Conservation (phyloP, 2,797 vertebrate genomes). For the Mastacembelus armatus region DNA sequence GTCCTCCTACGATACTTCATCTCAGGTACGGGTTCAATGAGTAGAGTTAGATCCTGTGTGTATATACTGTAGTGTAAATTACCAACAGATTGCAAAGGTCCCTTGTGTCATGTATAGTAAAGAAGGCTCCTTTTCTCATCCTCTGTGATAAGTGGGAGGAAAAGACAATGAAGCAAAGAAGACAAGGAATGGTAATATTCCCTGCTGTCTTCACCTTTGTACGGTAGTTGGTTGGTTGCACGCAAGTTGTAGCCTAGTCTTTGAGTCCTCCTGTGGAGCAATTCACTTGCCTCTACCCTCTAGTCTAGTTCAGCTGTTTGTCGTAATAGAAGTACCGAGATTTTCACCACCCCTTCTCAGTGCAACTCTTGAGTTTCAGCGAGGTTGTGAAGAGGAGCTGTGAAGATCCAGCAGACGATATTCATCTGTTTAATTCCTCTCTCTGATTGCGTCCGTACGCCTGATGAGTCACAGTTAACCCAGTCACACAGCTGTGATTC, state of each 20-base stretch:
- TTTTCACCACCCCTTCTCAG: slow-evolving; percentile 52
- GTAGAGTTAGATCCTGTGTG: slow-evolving; percentile 47
- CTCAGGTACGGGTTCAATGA: slow-evolving; percentile 76
- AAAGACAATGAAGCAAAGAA: slow-evolving; percentile 60
- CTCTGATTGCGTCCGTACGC: slow-evolving; percentile 72
- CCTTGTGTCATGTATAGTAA: slow-evolving; percentile 39
- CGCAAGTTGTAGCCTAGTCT: slow-evolving; percentile 50
- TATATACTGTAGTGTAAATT: slow-evolving; percentile 28
- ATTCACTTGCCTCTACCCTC: slow-evolving; percentile 44
- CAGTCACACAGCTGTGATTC: slow-evolving; percentile 76
- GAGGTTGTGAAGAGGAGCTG: slow-evolving; percentile 60
- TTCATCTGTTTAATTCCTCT: slow-evolving; percentile 73
- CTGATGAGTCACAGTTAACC: slow-evolving; percentile 79
- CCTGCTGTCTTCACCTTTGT: slow-evolving; percentile 24
- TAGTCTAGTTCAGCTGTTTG: slow-evolving; percentile 68
- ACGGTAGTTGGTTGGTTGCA: slow-evolving; percentile 44
- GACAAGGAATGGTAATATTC: slow-evolving; percentile 55
- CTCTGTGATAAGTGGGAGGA: slow-evolving; percentile 63
- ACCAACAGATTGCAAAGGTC: slow-evolving; percentile 25
- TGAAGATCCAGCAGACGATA: slow-evolving; percentile 71
- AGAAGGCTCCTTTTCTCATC: slow-evolving; percentile 47
- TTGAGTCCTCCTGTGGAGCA: slow-evolving; percentile 67
- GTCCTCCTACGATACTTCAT: slow-evolving; percentile 81
- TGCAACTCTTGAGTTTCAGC: slow-evolving; percentile 50
- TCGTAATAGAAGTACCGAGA: slow-evolving; percentile 63